These are phyloP conservation scores for Spondyliosoma cantharus DNA, from an alignment of 2,797 vertebrate species.

Conservation along the genomic window DNA sequence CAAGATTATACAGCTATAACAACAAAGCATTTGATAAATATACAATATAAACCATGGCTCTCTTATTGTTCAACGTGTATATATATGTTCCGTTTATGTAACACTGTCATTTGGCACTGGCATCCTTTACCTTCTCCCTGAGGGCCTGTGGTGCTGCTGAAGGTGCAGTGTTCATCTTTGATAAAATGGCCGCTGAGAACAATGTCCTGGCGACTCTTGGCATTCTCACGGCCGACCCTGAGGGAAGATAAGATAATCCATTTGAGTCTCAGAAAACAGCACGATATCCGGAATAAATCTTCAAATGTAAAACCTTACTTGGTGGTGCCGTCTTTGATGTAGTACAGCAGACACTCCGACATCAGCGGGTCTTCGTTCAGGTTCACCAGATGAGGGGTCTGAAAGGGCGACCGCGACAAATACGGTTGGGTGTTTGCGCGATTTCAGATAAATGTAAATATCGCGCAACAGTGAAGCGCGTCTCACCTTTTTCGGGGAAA, in stretches of 20 bases:
- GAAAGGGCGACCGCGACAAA: slow-evolving; percentile 21
- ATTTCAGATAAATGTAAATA: slow-evolving; percentile 1
- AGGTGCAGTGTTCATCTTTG: slow-evolving; percentile 95
- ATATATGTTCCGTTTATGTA: background rate
- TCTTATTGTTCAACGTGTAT: no score
- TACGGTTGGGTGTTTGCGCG: background rate
- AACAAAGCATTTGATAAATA: background rate
- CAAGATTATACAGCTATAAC: background rate
- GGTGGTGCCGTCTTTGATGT: slow-evolving; percentile 97
- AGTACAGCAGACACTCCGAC: slow-evolving; percentile 98
- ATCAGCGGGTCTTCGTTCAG: slow-evolving; percentile 98
- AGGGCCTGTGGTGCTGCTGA: slow-evolving; percentile 90
- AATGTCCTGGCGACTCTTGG: slow-evolving; percentile 95
- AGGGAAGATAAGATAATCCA: background rate
- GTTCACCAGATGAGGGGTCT: slow-evolving; percentile 98
- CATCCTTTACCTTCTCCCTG: slow-evolving; percentile 88
- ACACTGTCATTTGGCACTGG: background rate
- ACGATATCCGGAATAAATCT: background rate
- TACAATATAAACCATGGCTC: background rate
- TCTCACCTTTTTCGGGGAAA: slow-evolving; percentile 97
- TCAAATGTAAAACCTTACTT: slow-evolving; percentile 83
- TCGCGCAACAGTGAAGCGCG: background rate
- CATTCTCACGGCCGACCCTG: slow-evolving; percentile 96
- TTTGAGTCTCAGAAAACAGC: background rate
- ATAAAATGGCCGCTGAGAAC: slow-evolving; percentile 98